A percentile compares a stretch with the other conserved stretches of the same genome.
Conservation (phyloP, 2,113 vertebrate genomes). For the Tyrannus savana region DNA sequence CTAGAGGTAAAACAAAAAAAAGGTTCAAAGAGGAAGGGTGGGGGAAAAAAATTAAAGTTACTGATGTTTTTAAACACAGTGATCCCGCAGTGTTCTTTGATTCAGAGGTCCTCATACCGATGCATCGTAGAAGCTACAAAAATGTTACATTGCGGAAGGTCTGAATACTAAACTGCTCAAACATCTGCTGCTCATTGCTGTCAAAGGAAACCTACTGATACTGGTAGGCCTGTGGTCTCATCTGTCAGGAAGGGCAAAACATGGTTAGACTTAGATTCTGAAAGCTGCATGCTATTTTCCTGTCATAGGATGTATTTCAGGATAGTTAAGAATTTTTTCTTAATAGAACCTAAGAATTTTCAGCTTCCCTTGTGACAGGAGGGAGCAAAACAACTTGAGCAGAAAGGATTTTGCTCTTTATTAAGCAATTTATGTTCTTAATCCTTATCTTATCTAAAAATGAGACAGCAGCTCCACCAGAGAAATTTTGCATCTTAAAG, state of each 20-base stretch:
- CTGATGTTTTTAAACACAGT: not conserved
- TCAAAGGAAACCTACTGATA: not conserved
- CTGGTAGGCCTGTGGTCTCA: not conserved
- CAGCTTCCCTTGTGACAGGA: not conserved
- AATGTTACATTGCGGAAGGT: not conserved
- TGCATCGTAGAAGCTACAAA: not conserved
- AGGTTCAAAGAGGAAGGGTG: not conserved
- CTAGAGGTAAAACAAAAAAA: not conserved
- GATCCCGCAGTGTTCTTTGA: not conserved
- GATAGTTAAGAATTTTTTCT: not conserved
- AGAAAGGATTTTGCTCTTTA: slow-evolving; percentile 1
- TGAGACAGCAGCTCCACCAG: not conserved
- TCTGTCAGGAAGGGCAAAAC: not conserved
- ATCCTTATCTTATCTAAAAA: slow-evolving; percentile 14
- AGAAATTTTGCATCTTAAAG: slow-evolving; percentile 3
- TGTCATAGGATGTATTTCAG: not conserved
- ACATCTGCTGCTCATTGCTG: not conserved
- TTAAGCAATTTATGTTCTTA: slow-evolving; percentile 36
- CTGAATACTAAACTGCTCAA: not conserved
- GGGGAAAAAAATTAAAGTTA: not conserved
- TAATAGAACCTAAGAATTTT: not conserved
- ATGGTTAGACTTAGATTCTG: not conserved
- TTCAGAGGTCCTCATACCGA: not conserved
- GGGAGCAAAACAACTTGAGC: not conserved
- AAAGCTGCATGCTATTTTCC: not conserved